phyloP scores from a whole-genome alignment of 2,113 vertebrate genomes.

The Malurus elegans region DNA sequence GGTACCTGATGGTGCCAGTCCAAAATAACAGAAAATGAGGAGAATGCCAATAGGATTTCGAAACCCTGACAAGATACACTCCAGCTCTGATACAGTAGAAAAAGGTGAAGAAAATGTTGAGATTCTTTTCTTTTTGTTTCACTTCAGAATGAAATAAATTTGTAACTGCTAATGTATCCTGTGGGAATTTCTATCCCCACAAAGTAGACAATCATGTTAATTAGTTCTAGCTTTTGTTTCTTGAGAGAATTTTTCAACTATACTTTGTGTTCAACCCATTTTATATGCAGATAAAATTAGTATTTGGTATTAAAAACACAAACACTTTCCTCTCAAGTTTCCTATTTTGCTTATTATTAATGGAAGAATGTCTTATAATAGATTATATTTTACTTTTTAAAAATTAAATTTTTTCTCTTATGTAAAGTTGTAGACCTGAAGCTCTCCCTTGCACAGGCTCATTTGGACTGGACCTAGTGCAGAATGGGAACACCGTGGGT shows the following conservation, averaged over 20 bases:
- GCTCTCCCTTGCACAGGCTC: background rate
- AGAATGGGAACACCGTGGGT: background rate
- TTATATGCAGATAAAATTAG: background rate
- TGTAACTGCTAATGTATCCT: background rate
- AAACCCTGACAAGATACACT: background rate
- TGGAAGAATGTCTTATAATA: background rate
- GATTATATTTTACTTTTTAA: background rate
- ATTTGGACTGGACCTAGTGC: background rate
- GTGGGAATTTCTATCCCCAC: background rate
- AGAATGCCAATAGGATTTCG: background rate
- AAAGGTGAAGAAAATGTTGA: background rate
- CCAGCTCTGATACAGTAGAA: background rate
- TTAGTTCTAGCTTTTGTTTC: background rate
- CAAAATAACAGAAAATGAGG: background rate
- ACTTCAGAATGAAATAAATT: background rate
- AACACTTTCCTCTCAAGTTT: background rate
- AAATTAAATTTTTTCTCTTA: background rate
- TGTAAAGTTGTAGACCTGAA: background rate
- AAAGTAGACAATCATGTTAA: background rate
- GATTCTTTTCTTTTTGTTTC: background rate
- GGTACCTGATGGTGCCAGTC: too few species aligned
- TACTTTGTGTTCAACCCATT: background rate
- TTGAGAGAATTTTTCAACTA: background rate
- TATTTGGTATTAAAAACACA: background rate
- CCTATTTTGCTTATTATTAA: background rate